Evolutionary conservation across 2,113 vertebrate species (phyloP), one percentile per base, ranked within the genome.

Genomic region (Mola mola): DNA sequence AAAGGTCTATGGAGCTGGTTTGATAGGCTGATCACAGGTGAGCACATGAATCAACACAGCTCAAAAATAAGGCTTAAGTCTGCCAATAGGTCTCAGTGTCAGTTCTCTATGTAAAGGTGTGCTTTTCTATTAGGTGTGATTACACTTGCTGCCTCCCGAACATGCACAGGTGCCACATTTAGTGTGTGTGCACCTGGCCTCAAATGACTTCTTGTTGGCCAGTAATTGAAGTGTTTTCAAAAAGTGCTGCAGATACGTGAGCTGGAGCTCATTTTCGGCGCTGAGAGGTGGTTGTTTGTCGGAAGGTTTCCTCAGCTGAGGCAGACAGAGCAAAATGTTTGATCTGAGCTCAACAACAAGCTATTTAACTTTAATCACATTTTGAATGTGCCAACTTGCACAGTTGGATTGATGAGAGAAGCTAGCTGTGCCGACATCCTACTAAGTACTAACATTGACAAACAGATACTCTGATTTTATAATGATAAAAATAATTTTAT

Each of bases 41-140:
- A n/a, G n/a, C n/a, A n/a, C n/a, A n/a, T n/a, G n/a, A n/a, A n/a
- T n/a, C n/a, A n/a, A n/a, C n/a, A n/a, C n/a, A n/a, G n/a, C n/a
- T n/a, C n/a, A n/a, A 31, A 31, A 51, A 41, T 15, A 42, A 40
- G 13, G 9, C 31, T 49, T 21, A n/a, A 31, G 34, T 34, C 40
- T 51, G 51, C 52, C 47, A n/a, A 17, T 38, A n/a, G n/a, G n/a
- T n/a, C n/a, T n/a, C n/a, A n/a, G n/a, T n/a, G n/a, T n/a, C n/a
- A 21, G 12, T 53, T 49, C 28, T 31, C 3, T 24, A 11, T 47
- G 36, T 16, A 63, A 17, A 51, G 26, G 44, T 65, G 47, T 47
- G 29, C 12, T 66, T 74, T 46, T 70, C 66, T 11, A 15, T 62
- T 44, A 50, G 26, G 24, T 31, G 29, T 68, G 58, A 78, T 74